phyloP scores from a whole-genome alignment of 2,113 vertebrate genomes.

The Delphinus delphis region DNA sequence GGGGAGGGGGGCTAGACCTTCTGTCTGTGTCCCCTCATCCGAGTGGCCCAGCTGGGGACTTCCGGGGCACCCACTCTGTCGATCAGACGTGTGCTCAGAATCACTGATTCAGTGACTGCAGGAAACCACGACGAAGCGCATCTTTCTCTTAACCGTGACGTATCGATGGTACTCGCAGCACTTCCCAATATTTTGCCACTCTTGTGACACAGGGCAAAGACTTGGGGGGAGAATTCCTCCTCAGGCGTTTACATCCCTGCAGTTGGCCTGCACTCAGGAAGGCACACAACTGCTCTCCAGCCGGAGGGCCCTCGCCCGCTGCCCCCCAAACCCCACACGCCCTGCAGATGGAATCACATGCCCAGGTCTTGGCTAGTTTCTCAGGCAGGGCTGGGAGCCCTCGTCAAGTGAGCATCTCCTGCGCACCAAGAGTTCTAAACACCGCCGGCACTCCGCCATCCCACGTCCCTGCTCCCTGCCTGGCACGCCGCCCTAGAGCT shows the following conservation, averaged over 20 bases:
- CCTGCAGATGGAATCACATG: too few relatives aligned
- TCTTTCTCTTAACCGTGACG: background rate
- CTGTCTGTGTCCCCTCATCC: background rate
- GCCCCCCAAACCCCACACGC: too few relatives aligned
- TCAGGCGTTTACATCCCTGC: too few relatives aligned
- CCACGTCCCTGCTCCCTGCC: too few relatives aligned
- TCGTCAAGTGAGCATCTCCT: too few relatives aligned
- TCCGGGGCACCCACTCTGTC: too few relatives aligned
- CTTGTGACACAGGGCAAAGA: background rate
- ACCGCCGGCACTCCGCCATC: too few relatives aligned
- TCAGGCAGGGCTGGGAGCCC: too few relatives aligned
- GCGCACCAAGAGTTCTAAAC: too few relatives aligned
- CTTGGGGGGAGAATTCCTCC: background rate
- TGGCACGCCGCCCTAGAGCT: too few relatives aligned
- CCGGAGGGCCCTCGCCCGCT: too few relatives aligned
- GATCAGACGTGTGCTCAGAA: background rate
- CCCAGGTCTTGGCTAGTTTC: too few relatives aligned
- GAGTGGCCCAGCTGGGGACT: background rate
- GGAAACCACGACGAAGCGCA: background rate
- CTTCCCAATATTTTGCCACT: background rate
- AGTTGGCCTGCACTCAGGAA: background rate
- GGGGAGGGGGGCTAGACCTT: background rate
- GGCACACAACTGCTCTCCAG: background rate
- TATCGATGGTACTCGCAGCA: rapidly evolving
- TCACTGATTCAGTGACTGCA: background rate